Conservation (phyloP, 2,113 vertebrate genomes). For the Gambusia holbrooki region DNA sequence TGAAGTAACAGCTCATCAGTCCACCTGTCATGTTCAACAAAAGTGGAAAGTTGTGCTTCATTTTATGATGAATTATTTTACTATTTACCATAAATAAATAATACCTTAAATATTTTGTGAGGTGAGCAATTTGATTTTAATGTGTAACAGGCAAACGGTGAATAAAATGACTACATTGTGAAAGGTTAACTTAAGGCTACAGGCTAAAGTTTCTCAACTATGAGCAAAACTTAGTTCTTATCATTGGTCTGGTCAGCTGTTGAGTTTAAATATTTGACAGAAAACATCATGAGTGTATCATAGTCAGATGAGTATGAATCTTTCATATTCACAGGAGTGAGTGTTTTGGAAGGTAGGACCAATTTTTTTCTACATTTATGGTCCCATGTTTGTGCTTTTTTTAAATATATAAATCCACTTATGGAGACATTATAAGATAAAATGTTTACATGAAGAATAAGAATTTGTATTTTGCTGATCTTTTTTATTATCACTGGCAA, state of each 20-base stretch:
- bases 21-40: not conserved
- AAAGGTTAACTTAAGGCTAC: not conserved
- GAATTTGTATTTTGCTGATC: too few relatives aligned
- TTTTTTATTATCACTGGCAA: too few relatives aligned
- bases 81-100: not conserved
- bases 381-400: too few relatives aligned
- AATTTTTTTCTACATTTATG: too few relatives aligned
- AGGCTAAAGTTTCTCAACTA: not conserved
- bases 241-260: not conserved
- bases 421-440: too few relatives aligned
- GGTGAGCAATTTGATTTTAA: not conserved
- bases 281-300: not conserved
- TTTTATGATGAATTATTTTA: not conserved
- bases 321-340: too few relatives aligned
- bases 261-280: not conserved
- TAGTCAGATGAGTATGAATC: too few relatives aligned
- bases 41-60: not conserved
- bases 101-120: not conserved
- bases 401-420: too few relatives aligned
- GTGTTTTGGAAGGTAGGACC: too few relatives aligned
- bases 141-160: not conserved
- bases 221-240: not conserved
- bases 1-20: not conserved
- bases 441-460: too few relatives aligned
- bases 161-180: not conserved